Base-by-base conservation (phyloP, 1,140 invertebrate genomes). In the Capitella teleta region DNA sequence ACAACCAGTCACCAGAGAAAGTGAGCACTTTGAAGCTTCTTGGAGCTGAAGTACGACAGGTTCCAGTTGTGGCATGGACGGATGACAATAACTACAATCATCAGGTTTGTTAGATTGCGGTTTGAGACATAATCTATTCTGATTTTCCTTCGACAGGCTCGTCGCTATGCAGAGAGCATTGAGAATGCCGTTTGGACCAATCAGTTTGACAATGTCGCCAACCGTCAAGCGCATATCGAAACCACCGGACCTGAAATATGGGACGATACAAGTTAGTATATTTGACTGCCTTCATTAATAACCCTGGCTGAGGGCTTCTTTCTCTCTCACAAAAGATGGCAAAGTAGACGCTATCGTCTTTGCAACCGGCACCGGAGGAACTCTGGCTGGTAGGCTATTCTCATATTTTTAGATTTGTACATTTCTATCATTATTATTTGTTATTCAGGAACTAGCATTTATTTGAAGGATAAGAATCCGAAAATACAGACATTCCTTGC, bases 231-330 rank as follows among this genome's bases (percentile, higher is more conserved):
- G 12, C 75, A 76, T 50, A 62, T 73, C 18, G 67, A 69, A 46
- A 74, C 71, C 8, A 77, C 75, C 18, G 75, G 74, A 12, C 74
- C 74, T 30, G 75, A 77, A 63, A 76, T 77, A 28, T 77, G 73
- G 73, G 48, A 61, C 28, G 67, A 76, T 55, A 76, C 75, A 28
- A 58, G 62, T 65, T 32, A 18, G 51, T 43, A n/a, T n/a, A n/a
- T n/a, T n/a, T n/a, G n/a, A n/a, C n/a, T n/a, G n/a, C n/a, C n/a
- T 34, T 34, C 32, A 34, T 34, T 34, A 8, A 12, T n/a, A 10
- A 14, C 14, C 18, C 2, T 16, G 24, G 24, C 18, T 14, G 10
- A 42, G 24, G 1, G 3, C 5, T 18, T 46, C 10, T 10, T 10
- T 42, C 40, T 42, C 18, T 10, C 40, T 12, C 18, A 14, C 10